Base-by-base conservation (phyloP, 2,797 vertebrate genomes). In the Micrastur ruficollis region DNA sequence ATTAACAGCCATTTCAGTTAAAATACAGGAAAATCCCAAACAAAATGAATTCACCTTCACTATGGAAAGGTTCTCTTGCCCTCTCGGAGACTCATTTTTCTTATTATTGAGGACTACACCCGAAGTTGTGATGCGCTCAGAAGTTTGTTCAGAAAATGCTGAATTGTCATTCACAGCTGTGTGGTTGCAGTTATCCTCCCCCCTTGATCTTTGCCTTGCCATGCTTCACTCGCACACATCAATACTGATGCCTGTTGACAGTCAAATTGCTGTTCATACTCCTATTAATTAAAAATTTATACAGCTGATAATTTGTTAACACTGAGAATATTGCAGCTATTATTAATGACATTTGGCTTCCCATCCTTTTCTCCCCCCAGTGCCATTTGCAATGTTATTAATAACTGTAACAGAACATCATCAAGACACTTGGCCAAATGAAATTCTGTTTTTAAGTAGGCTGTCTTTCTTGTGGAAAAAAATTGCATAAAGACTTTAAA, bases 231-330 rank as follows among this genome's bases (percentile, higher is more conserved):
- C 27, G 0, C 72, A 87, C 71, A 96, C 93, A 95, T 97, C 95
- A 93, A 81, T 95, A 92, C 82, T 96, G 89, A 96, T 98, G 93
- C 84, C 91, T 86, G 83, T 97, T 97, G 97, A 98, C 98, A 98
- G 95, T 82, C 90, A 97, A 98, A 97, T 95, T 91, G 95, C 90
- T 82, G 79, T 63, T 97, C 95, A 74, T 90, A 58, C 61, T 93
- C 70, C 82, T 94, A 97, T 97, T 97, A 97, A 98, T 97, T 97
- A 97, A 98, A 97, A 97, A 97, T 94, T 76, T 94, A 98, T 97
- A 92, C 73, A 88, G 96, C 82, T 92, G 86, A 95, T 98, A 97
- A 97, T 98, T 97, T 97, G 95, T 94, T 97, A 98, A 97, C 95
- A 84, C 76, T 93, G 89, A 96, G 82, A 97, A 86, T 95, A 96